Conservation (phyloP, 2,797 vertebrate genomes). For the Halcyon leucocephala region DNA sequence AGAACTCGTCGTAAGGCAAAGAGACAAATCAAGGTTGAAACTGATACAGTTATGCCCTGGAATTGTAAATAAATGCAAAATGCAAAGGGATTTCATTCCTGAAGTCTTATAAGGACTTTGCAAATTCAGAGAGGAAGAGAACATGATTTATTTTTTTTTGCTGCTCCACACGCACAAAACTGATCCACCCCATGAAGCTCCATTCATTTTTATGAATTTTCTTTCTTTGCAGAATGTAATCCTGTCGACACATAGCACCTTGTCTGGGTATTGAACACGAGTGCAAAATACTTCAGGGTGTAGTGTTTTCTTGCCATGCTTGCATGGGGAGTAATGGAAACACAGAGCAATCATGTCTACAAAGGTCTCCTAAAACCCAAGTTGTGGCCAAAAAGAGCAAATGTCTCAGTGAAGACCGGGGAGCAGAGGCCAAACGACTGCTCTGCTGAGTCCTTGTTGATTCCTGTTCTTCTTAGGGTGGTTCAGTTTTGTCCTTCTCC, state of each 20-base stretch:
- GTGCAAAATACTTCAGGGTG: neutral
- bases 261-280: neutral
- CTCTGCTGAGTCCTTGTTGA: neutral
- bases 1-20: neutral
- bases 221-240: neutral
- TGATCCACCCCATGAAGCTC: neutral
- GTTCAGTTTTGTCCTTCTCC: neutral
- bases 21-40: slow-evolving; percentile 6
- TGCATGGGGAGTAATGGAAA: neutral
- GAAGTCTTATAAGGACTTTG: neutral
- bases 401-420: neutral
- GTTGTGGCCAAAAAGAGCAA: neutral
- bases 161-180: neutral
- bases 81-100: neutral
- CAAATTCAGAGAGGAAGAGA: neutral
- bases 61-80: slow-evolving; percentile 38
- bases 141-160: neutral
- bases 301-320: neutral
- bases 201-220: neutral
- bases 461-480: neutral
- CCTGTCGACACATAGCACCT: neutral
- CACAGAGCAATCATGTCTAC: neutral
- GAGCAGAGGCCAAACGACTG: neutral
- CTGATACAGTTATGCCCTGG: neutral
- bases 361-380: neutral